Base-by-base conservation (phyloP, 2,113 vertebrate species). In the Calypte anna region DNA sequence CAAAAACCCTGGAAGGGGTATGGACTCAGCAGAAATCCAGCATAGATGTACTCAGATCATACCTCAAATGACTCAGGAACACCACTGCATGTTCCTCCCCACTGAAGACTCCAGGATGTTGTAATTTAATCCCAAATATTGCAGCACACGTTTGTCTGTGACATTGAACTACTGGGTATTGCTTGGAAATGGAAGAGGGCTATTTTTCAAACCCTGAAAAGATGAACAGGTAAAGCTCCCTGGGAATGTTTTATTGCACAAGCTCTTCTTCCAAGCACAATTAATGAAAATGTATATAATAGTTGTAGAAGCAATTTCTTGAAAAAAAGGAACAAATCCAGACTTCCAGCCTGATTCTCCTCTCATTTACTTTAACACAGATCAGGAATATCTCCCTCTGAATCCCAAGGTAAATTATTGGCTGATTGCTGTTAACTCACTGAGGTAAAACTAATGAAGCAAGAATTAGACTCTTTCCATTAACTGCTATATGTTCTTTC, bases 101-200 rank as follows among this genome's bases (percentile, higher is more conserved):
- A 19, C 70, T 72, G 30, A 33, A 67, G 82, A 62, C 33, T 89
- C 54, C 7, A 10, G 58, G 58, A 57, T 76, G 88, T 44, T 44
- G 59, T 90, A 91, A 92, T 96, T 88, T 44, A 75, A 86, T 62
- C 75, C 88, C 89, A 57, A 91, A 81, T 95, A 94, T 84, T 64
- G 75, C 59, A 92, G 93, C 66, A 53, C 85, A 27, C 81, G 76
- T 88, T 94, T 94, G 80, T 86, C 93, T 95, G 86, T 96, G 84
- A 70, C 90, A 92, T 27, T 96, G 91, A 97, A 94, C 72, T 88
- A 93, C 72, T 95, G 79, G 80, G 51, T 82, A 92, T 95, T 85
- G 94, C 95, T 95, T 95, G 92, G 82, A 93, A 95, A 93, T 31
- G 75, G 88, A 96, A 96, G 48, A 72, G 73, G 66, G 6, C 55